Evolutionary conservation across 2,888 invertebrate species (phyloP), one percentile per base, ranked within the genome.

Genomic region (Oscheius sp.): DNA sequence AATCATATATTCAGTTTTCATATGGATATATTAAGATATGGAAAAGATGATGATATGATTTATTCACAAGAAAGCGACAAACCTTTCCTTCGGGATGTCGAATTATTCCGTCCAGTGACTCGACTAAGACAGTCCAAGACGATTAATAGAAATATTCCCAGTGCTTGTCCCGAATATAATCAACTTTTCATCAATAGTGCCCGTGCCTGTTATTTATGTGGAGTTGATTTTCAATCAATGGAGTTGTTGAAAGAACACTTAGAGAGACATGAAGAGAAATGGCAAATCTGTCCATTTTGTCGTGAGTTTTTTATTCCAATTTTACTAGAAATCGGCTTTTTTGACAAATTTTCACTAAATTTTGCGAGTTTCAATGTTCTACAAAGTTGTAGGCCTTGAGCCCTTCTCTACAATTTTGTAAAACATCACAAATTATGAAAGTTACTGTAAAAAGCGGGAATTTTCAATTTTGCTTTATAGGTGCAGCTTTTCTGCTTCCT

Each of bases 131-230:
- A 37, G 37, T 37, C 37, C 8, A 37, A 37, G 8, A 8, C 8
- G 37, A 37, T 37, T 15, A 37, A 37, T 12, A 12, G 15, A 6
- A 42, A n/a, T 6, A 20, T 42, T 42, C 42, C 42, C 6, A 42
- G 42, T 12, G n/a, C n/a, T n/a, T n/a, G n/a, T n/a, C n/a, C 42
- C 4, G 4, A 42, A n/a, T 15, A 3, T 20, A 17, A 12, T 3
- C 6, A 20, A 17, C 4, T 42, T 3, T 42, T 3, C 12, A 4
- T 20, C 42, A 20, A 12, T 20, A 42, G 42, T 42, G 4, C 6
- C 37, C 46, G 27, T 12, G 15, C 55, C 37, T 64, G 64, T 23
- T 64, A 64, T 48, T 34, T 64, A 2, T 64, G 64, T 64, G 64
- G 64, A 12, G 48, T 33, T 23, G 64, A 2, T 17, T 15, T 31